Conservation (phyloP, 2,888 invertebrate species). For the Pasiphila rectangulata region DNA sequence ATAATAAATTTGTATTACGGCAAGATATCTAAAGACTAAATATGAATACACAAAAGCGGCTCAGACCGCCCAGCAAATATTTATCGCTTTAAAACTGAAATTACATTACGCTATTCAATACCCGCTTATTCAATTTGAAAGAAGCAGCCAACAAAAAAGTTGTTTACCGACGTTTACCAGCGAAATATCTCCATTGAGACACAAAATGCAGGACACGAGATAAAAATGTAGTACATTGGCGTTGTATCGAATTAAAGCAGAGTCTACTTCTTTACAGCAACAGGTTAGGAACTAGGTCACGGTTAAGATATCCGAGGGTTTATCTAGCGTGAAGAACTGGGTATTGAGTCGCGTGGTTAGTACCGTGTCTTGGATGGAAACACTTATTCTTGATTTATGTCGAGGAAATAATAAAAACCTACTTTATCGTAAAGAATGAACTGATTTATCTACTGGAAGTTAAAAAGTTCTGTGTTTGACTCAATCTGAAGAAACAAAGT, state of each 20-base stretch:
- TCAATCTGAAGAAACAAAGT: no score
- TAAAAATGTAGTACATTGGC: slow-evolving; percentile 46
- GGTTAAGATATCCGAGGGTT: slow-evolving; percentile 29
- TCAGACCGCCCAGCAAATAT: slow-evolving; percentile 13
- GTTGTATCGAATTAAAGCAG: slow-evolving; percentile 55
- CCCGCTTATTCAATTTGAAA: slow-evolving; percentile 19
- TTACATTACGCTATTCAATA: slow-evolving; percentile 12
- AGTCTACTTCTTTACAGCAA: slow-evolving; percentile 55
- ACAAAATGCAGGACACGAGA: slow-evolving; percentile 25
- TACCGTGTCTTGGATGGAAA: not conserved
- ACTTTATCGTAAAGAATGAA: no score
- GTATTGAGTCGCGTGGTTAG: slow-evolving; percentile 21
- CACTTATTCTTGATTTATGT: not conserved
- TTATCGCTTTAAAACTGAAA: slow-evolving; percentile 12
- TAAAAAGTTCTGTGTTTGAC: no score
- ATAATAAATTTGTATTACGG: not conserved
- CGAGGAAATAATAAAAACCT: no score
- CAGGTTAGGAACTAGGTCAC: slow-evolving; percentile 58
- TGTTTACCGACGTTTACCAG: slow-evolving; percentile 25
- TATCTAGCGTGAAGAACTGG: slow-evolving; percentile 27
- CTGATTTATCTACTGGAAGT: no score
- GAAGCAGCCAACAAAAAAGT: slow-evolving; percentile 21
- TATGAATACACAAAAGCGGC: slow-evolving; percentile 3
- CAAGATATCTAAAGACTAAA: no score
- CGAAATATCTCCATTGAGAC: slow-evolving; percentile 24